Percentiles rank a stretch among this genome's conserved stretches.
phyloP scores from a whole-genome alignment of 2,797 vertebrate genomes.

The Luscinia luscinia region DNA sequence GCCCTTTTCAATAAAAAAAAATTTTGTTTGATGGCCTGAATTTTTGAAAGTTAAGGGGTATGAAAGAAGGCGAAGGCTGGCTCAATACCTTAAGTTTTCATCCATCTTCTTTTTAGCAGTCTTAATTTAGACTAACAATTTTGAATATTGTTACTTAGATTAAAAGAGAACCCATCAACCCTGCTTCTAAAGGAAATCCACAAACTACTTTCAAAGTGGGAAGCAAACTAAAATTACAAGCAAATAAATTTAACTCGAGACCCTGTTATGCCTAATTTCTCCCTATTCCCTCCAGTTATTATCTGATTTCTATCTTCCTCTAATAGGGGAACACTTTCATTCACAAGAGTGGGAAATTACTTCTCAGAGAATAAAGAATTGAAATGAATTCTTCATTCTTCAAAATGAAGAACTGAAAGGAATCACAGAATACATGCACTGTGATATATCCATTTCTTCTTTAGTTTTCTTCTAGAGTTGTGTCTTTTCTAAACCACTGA shows the following conservation, averaged over 20 bases:
- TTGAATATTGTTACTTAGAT: neutral
- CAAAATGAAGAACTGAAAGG: neutral
- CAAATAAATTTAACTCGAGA: neutral
- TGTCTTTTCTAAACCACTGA: neutral
- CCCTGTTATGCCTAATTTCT: neutral
- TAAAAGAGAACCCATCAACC: neutral
- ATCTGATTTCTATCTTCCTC: neutral
- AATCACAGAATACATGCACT: neutral
- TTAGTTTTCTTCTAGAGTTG: neutral
- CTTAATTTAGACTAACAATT: neutral
- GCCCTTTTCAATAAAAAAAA: neutral
- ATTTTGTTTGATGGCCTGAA: neutral
- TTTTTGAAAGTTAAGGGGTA: neutral
- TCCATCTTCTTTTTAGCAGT: neutral
- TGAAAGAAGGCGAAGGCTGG: neutral
- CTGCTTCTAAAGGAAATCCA: neutral
- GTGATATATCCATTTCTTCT: neutral
- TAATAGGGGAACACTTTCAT: neutral
- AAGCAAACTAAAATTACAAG: constrained; percentile 9
- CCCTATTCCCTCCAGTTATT: neutral
- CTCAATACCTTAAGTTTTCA: neutral
- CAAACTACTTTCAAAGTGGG: neutral
- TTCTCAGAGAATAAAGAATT: neutral
- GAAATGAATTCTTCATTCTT: neutral
- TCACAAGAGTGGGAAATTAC: neutral